Conservation (phyloP, 2,797 vertebrate species). For the Urosaurus nigricauda region DNA sequence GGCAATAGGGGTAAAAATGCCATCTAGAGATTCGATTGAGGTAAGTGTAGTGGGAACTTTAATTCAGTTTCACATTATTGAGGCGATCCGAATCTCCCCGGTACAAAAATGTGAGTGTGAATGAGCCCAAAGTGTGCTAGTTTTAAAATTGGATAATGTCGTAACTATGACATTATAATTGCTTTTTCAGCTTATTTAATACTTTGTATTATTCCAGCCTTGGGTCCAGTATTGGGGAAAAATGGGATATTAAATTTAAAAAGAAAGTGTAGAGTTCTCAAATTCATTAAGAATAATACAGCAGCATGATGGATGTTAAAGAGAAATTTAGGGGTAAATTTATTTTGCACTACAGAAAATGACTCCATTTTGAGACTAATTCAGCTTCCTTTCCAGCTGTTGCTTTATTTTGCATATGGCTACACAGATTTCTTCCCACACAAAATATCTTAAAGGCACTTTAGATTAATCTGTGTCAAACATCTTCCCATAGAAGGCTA, state of each 20-base stretch:
- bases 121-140: too few relatives aligned
- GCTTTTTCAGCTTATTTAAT: too few relatives aligned
- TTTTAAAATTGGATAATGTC: neutral
- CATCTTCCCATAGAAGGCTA: neutral
- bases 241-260: too few relatives aligned
- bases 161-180: too few relatives aligned
- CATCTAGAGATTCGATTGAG: too few relatives aligned
- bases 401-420: constrained; percentile 1
- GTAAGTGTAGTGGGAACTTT: too few relatives aligned
- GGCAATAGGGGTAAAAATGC: too few relatives aligned
- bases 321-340: neutral
- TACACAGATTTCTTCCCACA: neutral
- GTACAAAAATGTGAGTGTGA: too few relatives aligned
- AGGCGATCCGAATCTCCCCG: too few relatives aligned
- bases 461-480: neutral
- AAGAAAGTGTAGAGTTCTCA: neutral
- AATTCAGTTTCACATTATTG: too few relatives aligned
- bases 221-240: too few relatives aligned
- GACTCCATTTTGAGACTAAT: neutral
- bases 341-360: neutral
- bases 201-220: too few relatives aligned
- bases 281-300: neutral
- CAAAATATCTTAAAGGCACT: neutral
- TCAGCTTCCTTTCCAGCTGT: neutral
- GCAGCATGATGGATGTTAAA: neutral